phyloP scores from a whole-genome alignment of 2,888 invertebrate species.

The Gerris lacustris region DNA sequence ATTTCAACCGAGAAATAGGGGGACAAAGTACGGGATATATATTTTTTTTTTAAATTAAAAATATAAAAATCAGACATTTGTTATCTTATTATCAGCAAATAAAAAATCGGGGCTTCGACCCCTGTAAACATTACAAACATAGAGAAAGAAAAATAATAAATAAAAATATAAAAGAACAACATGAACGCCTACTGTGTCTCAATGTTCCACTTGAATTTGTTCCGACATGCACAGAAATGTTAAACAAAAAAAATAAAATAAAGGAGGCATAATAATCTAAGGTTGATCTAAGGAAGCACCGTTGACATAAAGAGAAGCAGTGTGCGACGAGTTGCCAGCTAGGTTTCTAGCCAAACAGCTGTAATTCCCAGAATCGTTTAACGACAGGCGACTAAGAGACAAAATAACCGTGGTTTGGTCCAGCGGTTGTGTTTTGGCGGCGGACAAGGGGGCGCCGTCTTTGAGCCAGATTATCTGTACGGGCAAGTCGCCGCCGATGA shows the following conservation, averaged over 20 bases:
- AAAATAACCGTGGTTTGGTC: conserved; percentile 42
- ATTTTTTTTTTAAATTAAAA: no score
- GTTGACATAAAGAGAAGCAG: conserved; percentile 35
- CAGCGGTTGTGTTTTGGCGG: conserved; percentile 27
- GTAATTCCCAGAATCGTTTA: conserved; percentile 37
- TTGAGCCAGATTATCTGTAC: conserved; percentile 51
- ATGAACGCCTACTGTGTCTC: neutral
- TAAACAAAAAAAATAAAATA: conserved; percentile 19
- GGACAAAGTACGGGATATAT: no score
- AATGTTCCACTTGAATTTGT: neutral
- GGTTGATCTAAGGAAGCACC: conserved; percentile 29
- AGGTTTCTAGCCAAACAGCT: conserved; percentile 37
- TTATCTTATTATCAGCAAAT: no score
- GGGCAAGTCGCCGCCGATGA: conserved; percentile 58
- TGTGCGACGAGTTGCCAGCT: conserved; percentile 35
- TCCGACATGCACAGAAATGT: neutral
- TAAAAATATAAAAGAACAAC: conserved; percentile 5
- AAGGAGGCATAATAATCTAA: conserved; percentile 18
- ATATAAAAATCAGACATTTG: no score
- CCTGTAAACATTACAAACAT: neutral
- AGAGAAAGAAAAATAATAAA: neutral
- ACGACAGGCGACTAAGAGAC: conserved; percentile 39
- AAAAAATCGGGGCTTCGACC: no score
- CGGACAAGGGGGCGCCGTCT: conserved; percentile 35
- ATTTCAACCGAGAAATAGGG: no score